These are phyloP conservation scores for Subacronicta megacephala DNA, from an alignment of 2,888 invertebrate genomes.

Conservation along the genomic window DNA sequence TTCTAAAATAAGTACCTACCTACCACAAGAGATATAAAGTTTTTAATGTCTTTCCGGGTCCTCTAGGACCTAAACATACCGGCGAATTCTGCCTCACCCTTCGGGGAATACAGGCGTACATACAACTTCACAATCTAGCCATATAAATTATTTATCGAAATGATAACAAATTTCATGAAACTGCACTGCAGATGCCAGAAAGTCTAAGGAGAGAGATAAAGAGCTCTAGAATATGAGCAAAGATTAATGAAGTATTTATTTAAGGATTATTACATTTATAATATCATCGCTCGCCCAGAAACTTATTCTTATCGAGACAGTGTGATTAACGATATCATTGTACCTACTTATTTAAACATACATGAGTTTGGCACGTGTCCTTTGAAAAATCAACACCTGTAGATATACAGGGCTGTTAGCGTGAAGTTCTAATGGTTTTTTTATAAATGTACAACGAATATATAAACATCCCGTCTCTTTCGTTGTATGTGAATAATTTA, in stretches of 20 bases:
- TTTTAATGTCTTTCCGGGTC: too few species aligned
- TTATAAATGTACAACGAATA: too few species aligned
- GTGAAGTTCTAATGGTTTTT: constrained; percentile 14
- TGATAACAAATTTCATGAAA: constrained; percentile 26
- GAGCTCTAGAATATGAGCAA: constrained; percentile 4
- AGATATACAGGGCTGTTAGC: constrained; percentile 20
- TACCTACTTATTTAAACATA: too few species aligned
- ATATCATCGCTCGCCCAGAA: constrained; percentile 36
- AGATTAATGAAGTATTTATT: constrained; percentile 18
- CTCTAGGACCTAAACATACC: too few species aligned
- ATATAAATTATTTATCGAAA: too few species aligned
- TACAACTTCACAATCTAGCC: background rate
- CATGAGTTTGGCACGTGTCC: constrained; percentile 37
- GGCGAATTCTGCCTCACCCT: too few species aligned
- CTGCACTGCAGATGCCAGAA: constrained; percentile 46
- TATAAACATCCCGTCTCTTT: too few species aligned
- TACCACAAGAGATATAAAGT: too few species aligned
- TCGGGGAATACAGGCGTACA: too few species aligned
- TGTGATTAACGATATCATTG: constrained; percentile 16
- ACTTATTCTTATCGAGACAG: constrained; percentile 23
- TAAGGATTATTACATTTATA: constrained; percentile 28
- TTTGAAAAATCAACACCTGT: constrained; percentile 10
- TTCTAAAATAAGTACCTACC: too few species aligned
- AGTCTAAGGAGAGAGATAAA: constrained; percentile 41
- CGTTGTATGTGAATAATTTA: too few species aligned